Conservation (phyloP, 2,888 invertebrate species). For the Polydrusus cervinus region DNA sequence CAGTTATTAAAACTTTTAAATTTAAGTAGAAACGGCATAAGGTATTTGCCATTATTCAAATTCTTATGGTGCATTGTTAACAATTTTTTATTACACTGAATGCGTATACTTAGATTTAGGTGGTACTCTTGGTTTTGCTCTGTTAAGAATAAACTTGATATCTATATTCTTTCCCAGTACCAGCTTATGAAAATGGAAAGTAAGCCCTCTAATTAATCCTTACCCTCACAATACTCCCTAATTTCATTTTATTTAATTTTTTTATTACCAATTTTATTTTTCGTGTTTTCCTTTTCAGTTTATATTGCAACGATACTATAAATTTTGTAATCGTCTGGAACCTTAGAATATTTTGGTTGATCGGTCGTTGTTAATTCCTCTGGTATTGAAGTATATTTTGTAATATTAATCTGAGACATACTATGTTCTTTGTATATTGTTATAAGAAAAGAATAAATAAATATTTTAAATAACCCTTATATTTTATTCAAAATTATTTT, state of each 20-base stretch:
- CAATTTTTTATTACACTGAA: not conserved
- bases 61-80: too few relatives aligned
- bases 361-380: too few relatives aligned
- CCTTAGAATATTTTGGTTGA: too few relatives aligned
- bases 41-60: too few relatives aligned
- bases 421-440: too few relatives aligned
- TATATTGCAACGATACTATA: slow-evolving; percentile 26
- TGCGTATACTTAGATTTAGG: not conserved
- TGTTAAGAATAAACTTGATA: slow-evolving; percentile 15
- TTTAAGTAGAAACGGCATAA: too few relatives aligned
- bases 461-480: too few relatives aligned
- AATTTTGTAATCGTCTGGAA: not conserved
- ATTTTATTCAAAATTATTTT: too few relatives aligned
- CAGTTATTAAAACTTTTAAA: too few relatives aligned
- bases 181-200: slow-evolving; percentile 55
- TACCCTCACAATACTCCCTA: slow-evolving; percentile 40
- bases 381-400: too few relatives aligned
- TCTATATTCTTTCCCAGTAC: slow-evolving; percentile 41
- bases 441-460: too few relatives aligned
- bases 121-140: slow-evolving; percentile 34
- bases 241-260: slow-evolving; percentile 31
- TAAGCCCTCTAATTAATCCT: slow-evolving; percentile 54
- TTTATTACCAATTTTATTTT: slow-evolving; percentile 34
- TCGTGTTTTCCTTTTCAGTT: slow-evolving; percentile 41
- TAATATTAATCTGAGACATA: too few relatives aligned